A percentile compares a stretch with the other conserved stretches of the same genome.
These are phyloP conservation scores for Tupaia tana DNA, from an alignment of 2,113 vertebrate species.

Conservation along the genomic window DNA sequence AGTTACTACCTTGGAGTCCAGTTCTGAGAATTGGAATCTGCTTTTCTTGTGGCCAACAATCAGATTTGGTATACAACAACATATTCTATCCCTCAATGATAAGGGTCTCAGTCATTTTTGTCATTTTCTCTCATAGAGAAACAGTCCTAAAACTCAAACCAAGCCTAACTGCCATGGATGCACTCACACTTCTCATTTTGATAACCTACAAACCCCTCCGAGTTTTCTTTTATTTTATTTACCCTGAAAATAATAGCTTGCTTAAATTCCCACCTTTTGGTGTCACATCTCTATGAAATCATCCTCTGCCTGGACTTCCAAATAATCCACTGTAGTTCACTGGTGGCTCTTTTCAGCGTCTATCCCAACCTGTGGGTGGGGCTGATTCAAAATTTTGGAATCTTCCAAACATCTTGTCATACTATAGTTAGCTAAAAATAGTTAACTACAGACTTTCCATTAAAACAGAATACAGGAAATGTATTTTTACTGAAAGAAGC, in stretches of 20 bases:
- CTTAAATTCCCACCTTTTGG: not conserved
- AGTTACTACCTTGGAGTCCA: not conserved
- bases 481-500: not conserved
- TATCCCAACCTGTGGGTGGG: not conserved
- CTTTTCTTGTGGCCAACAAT: not conserved
- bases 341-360: not conserved
- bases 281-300: not conserved
- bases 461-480: conserved; percentile 50
- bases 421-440: not conserved
- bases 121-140: not conserved
- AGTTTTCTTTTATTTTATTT: not conserved
- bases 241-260: not conserved
- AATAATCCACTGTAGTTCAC: not conserved
- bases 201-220: not conserved
- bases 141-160: not conserved
- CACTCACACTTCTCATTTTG: not conserved
- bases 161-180: not conserved
- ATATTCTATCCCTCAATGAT: not conserved
- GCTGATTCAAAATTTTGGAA: not conserved
- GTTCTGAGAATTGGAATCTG: not conserved
- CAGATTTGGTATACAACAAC: not conserved
- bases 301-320: not conserved
- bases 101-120: not conserved
- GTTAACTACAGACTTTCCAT: not conserved
- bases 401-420: not conserved